Conservation (phyloP, 2,888 invertebrate species). For the Slavum lentiscoides region DNA sequence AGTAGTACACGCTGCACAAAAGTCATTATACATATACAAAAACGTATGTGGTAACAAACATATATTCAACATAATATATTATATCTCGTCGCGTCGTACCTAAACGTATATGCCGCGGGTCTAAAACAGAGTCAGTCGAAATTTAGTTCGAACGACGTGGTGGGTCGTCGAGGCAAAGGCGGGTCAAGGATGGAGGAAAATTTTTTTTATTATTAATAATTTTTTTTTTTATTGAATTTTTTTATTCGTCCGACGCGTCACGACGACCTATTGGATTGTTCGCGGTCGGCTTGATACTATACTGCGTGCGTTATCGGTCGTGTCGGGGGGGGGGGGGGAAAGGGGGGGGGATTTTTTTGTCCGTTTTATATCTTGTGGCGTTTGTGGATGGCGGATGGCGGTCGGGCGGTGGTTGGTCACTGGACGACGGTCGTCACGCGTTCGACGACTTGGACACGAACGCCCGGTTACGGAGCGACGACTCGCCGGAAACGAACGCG, state of each 20-base stretch:
- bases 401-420: too few relatives aligned
- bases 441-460: constrained; percentile 53
- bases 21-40: neutral
- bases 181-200: too few relatives aligned
- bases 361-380: too few relatives aligned
- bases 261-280: too few relatives aligned
- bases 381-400: neutral
- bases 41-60: neutral
- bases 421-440: neutral
- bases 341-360: neutral
- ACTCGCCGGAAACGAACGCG: constrained; percentile 53
- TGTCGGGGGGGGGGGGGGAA: too few relatives aligned
- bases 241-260: too few relatives aligned
- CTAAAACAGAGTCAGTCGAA: neutral
- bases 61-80: neutral
- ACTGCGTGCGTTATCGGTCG: too few relatives aligned
- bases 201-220: too few relatives aligned
- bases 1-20: too few relatives aligned
- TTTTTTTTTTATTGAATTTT: too few relatives aligned
- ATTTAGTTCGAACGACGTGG: neutral
- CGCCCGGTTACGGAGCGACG: constrained; percentile 54
- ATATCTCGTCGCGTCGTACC: neutral
- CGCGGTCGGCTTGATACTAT: too few relatives aligned
- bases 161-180: too few relatives aligned
- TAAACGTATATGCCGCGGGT: neutral